These are phyloP conservation scores for Heliopora coerulea DNA, from an alignment of 92 coral and sea anemone genomes.

Conservation along the genomic window DNA sequence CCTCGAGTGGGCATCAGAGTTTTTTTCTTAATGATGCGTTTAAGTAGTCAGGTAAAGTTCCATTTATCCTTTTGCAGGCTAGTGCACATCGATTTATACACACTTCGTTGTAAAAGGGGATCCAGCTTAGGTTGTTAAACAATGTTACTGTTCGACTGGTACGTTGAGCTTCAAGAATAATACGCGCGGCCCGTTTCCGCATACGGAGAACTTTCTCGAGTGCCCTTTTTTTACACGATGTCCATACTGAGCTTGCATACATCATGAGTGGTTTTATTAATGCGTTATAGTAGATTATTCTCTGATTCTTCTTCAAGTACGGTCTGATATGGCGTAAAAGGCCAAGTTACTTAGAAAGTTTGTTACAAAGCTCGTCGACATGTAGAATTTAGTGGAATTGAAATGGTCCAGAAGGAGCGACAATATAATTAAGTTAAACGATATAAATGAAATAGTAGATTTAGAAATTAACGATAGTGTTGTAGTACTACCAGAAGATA, in stretches of 20 bases:
- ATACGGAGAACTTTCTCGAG: conserved; percentile 32
- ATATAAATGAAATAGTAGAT: too few species aligned
- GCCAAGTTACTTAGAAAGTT: conserved; percentile 16
- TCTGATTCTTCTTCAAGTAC: conserved; percentile 13
- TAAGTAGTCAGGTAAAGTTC: neutral
- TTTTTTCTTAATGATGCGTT: neutral
- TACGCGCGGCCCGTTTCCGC: conserved; percentile 46
- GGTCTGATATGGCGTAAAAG: conserved; percentile 32
- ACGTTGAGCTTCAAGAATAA: conserved; percentile 33
- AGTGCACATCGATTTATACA: conserved; percentile 26
- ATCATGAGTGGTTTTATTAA: conserved; percentile 12
- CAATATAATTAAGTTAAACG: too few species aligned
- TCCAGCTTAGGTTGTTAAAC: conserved; percentile 38
- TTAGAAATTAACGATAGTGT: too few species aligned
- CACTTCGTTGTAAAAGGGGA: conserved; percentile 43
- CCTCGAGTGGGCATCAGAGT: conserved; percentile 7
- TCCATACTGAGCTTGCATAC: conserved; percentile 42
- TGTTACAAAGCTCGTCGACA: neutral
- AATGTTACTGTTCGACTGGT: conserved; percentile 16
- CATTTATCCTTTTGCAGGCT: conserved; percentile 34
- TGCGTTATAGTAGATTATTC: conserved; percentile 10
- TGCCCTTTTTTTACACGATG: conserved; percentile 35
- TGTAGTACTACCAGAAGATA: too few species aligned
- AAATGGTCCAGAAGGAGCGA: too few species aligned
- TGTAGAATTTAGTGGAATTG: too few species aligned